Base-by-base conservation (phyloP, 2,888 invertebrate genomes). In the Serripes groenlandicus region DNA sequence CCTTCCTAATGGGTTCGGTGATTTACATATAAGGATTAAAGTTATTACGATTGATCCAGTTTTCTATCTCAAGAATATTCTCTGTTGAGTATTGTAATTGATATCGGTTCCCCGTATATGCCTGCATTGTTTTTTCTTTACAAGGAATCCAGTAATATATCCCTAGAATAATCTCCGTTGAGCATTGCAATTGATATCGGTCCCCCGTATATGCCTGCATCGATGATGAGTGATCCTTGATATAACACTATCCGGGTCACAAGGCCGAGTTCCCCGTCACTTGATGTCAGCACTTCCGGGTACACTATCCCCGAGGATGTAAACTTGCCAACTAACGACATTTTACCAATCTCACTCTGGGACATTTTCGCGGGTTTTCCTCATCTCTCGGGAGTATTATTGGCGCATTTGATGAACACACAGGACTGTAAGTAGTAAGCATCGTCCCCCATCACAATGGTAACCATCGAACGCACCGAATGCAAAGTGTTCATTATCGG, bases 301-400 rank as follows among this genome's bases (percentile, higher is more conserved):
- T 69, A 76, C 15, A 81, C 81, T 32, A 74, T 71, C 7, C 60
- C 62, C 0, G 81, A 64, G n/a, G 66, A 34, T n/a, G n/a, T n/a
- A 74, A 85, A 85, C 60, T 85, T 85, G 5, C 75, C 85, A 58
- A 30, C 35, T 42, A 85, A 81, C n/a, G 85, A 75, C 85, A 85
- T 85, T 70, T 85, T 85, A 18, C 52, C 75, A 58, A 85, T 70
- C n/a, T 81, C 75, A 37, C 74, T 79, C 21, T 35, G 4, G 3
- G 84, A 68, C 15, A 49, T 56, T 26, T 76, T 76, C 7, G 74
- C 66, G 21, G 85, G 81, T 18, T 70, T 58, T 2, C 85, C 85
- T 66, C 85, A 85, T 30, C 81, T 85, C 11, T 75, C 68, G 0
- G 32, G 34, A 9, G 85, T 49, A 15, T 35, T 52, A 66, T 70